Evolutionary conservation across 2,888 invertebrate genomes (phyloP).

Genomic region (Amphipoea oculea): DNA sequence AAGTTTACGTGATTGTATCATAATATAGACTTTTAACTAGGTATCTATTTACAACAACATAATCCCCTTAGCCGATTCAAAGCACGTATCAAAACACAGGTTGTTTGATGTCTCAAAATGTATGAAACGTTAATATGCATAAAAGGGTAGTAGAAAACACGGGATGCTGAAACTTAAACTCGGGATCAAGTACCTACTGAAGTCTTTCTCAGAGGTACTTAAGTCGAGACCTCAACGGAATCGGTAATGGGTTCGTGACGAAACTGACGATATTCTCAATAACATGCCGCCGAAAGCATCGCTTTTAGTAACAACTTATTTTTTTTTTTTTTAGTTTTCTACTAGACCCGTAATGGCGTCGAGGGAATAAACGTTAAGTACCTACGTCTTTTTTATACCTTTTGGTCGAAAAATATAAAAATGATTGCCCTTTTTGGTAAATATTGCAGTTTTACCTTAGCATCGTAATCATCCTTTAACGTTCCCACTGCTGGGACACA

Average conservation of each 20-base stretch:
- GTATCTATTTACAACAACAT: neutral
- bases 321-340: constrained; percentile 57
- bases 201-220: constrained; percentile 82
- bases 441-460: constrained; percentile 1
- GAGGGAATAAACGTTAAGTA: constrained; percentile 32
- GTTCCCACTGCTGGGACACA: too few relatives aligned
- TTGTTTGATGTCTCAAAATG: constrained; percentile 44
- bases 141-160: constrained; percentile 53
- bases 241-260: constrained; percentile 84
- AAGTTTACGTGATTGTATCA: neutral
- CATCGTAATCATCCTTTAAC: neutral
- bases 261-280: constrained; percentile 78
- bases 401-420: constrained; percentile 14
- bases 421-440: constrained; percentile 7
- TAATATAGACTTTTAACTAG: neutral
- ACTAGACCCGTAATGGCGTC: constrained; percentile 32
- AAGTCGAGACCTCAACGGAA: constrained; percentile 80
- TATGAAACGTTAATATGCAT: constrained; percentile 56
- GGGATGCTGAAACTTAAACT: constrained; percentile 72
- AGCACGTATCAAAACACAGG: constrained; percentile 25
- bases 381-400: constrained; percentile 42
- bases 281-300: constrained; percentile 58
- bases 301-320: constrained; percentile 61
- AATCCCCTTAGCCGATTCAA: neutral
- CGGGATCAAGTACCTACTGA: constrained; percentile 78